A percentile compares a stretch with the other conserved stretches of the same genome.
Evolutionary conservation across 1,140 invertebrate genomes (phyloP).

Genomic region (Leptinotarsa defecta): DNA sequence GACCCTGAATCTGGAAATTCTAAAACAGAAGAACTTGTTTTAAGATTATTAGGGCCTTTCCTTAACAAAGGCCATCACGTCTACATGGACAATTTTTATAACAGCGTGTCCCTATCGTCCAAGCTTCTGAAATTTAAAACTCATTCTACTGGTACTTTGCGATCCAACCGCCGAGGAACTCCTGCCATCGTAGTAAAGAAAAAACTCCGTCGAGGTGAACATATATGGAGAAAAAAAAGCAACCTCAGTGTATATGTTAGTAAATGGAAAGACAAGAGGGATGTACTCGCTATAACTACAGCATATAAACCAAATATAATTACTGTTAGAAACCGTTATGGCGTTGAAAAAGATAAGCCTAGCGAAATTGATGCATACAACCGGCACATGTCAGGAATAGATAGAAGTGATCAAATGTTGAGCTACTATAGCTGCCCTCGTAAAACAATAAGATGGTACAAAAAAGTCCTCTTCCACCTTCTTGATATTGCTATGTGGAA

Average conservation of each 20-base stretch:
- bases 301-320: slow-evolving; percentile 23
- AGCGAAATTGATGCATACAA: slow-evolving; percentile 26
- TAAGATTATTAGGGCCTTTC: slow-evolving; percentile 9
- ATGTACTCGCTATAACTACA: slow-evolving; percentile 23
- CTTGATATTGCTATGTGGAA: slow-evolving; percentile 19
- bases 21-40: slow-evolving; percentile 17
- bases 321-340: slow-evolving; percentile 25
- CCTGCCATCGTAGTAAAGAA: slow-evolving; percentile 20
- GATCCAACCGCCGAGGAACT: slow-evolving; percentile 16
- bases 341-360: slow-evolving; percentile 23
- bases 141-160: slow-evolving; percentile 19
- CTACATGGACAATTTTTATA: slow-evolving; percentile 7
- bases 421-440: slow-evolving; percentile 11
- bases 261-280: slow-evolving; percentile 26
- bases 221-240: slow-evolving; percentile 21
- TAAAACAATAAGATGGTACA: slow-evolving; percentile 21
- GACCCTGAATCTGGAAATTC: slow-evolving; percentile 6
- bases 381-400: slow-evolving; percentile 27
- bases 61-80: slow-evolving; percentile 16
- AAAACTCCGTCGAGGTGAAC: slow-evolving; percentile 23
- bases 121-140: slow-evolving; percentile 16
- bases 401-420: slow-evolving; percentile 23
- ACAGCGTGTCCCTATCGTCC: slow-evolving; percentile 11
- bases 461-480: slow-evolving; percentile 13
- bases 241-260: slow-evolving; percentile 12